Evolutionary conservation across 2,113 vertebrate genomes (phyloP).

Genomic region (Stegastes partitus): DNA sequence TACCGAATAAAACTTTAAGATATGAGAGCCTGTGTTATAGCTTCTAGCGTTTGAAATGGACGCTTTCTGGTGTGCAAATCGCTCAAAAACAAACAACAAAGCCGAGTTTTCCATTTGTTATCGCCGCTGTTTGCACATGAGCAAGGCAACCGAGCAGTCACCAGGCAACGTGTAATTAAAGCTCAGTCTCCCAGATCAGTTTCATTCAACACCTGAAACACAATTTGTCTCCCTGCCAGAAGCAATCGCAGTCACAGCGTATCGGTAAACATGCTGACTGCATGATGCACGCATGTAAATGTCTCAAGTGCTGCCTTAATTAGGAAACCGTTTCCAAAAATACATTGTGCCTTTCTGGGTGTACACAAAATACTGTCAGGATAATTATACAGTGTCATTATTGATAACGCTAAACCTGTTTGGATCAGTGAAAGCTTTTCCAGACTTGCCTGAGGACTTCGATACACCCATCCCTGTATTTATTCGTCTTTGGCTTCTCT

Average conservation of each 20-base stretch:
- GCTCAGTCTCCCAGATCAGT: conserved; percentile 4
- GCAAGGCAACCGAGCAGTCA: neutral
- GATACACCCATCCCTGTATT: no score
- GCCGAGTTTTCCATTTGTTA: neutral
- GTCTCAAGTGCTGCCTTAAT: neutral
- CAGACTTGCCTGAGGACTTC: no score
- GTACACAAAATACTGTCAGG: neutral
- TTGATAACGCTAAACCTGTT: no score
- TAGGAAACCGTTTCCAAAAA: neutral
- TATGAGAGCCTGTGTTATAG: neutral
- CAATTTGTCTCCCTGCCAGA: neutral
- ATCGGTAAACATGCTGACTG: neutral
- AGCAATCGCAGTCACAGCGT: conserved; percentile 9
- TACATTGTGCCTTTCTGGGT: neutral
- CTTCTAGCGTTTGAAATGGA: neutral
- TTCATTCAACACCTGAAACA: conserved; percentile 25
- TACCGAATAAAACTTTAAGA: neutral
- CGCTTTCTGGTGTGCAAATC: neutral
- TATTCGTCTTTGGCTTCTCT: neutral
- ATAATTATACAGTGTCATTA: no score
- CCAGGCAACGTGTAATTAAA: conserved; percentile 25
- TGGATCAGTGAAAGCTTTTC: no score
- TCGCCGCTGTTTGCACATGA: neutral
- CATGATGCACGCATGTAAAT: neutral
- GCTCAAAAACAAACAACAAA: conserved; percentile 1